Base-by-base conservation (phyloP, 2,797 vertebrate genomes). In the Lacerta agilis region DNA sequence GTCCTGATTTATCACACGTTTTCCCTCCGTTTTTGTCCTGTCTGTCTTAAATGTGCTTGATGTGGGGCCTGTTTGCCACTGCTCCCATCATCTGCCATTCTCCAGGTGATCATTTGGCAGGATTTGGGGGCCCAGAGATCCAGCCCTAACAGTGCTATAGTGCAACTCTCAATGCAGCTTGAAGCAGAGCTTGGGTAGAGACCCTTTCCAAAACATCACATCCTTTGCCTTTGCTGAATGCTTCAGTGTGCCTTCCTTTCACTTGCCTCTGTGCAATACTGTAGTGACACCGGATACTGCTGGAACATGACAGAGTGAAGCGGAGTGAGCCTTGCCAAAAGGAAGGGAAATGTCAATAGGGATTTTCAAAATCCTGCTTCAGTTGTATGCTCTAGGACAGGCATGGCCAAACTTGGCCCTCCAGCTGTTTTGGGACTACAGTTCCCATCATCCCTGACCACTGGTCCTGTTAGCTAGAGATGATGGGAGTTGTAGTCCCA, bases 331-430 rank as follows among this genome's bases (percentile, higher is more conserved):
- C 76, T 81, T 91, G 67, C 85, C 87, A 90, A 92, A 83, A 38
- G 64, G 90, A 93, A 55, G 88, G 58, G 29, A 41, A 83, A 92
- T 27, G n/a, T 72, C 90, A 78, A 27, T 36, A 27, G 76, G 87
- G 78, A 23, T 92, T 94, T 92, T 88, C 86, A 91, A 92, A 94
- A 67, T 64, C 87, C 83, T 45, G 10, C 6, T 10, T 88, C 82
- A 91, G 90, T 79, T 90, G 20, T 87, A 45, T 25, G 2, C 38
- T 76, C 41, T 79, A 71, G 61, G 58, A 55, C 49, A 55, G 49
- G 3, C 49, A 55, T 55, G 49, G 49, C 45, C 45, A 49, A 49
- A 49, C 45, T 11, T 49, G 45, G 10, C 45, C 45, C 11, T 11
- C 45, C 45, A 49, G 45, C 45, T 49, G 45, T 49, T 49, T 13